phyloP scores from a whole-genome alignment of 2,888 invertebrate species.

The Elgonia sp. region DNA sequence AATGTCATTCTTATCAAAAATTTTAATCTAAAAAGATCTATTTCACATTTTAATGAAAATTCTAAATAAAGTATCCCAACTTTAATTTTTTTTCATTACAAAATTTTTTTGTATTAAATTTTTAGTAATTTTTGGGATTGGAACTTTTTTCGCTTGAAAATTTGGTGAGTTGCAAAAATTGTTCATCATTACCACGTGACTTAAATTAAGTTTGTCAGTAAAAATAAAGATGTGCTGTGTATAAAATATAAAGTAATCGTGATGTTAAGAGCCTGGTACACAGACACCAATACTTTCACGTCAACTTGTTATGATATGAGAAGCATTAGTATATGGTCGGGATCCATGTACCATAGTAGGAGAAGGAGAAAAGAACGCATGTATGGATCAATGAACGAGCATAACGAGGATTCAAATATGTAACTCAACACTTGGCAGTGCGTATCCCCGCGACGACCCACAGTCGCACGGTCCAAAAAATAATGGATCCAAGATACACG shows the following conservation, averaged over 20 bases:
- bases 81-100: too few species aligned
- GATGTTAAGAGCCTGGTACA: constrained; percentile 60
- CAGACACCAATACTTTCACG: constrained; percentile 64
- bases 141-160: too few species aligned
- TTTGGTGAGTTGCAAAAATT: too few species aligned
- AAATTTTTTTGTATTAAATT: too few species aligned
- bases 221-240: background rate
- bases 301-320: constrained; percentile 61
- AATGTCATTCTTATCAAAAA: too few species aligned
- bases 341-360: constrained; percentile 41
- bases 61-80: too few species aligned
- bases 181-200: too few species aligned
- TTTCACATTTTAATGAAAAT: too few species aligned
- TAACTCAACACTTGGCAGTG: constrained; percentile 49
- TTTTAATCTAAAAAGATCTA: too few species aligned
- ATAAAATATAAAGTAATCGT: constrained; percentile 33
- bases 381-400: constrained; percentile 69
- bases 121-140: too few species aligned
- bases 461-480: background rate
- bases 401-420: constrained; percentile 69
- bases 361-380: constrained; percentile 63
- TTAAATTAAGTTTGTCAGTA: background rate
- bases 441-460: background rate
- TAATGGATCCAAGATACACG: background rate
- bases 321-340: constrained; percentile 39